These are phyloP conservation scores for Sarcophaga bullata DNA, from an alignment of 1,140 invertebrate species.

Conservation along the genomic window DNA sequence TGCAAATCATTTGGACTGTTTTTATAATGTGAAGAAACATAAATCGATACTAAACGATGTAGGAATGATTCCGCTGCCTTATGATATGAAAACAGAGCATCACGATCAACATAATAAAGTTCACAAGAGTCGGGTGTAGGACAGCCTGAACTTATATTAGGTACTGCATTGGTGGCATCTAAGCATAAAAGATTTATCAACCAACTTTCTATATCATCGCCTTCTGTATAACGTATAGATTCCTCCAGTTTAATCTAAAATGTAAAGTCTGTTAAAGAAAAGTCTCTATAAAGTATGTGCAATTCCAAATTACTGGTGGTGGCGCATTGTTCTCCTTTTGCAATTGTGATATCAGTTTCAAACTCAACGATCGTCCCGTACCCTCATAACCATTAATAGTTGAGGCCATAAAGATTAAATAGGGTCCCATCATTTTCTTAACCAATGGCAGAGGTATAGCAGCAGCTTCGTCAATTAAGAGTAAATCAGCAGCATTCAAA, in stretches of 20 bases:
- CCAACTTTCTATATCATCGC: slow-evolving; percentile 93
- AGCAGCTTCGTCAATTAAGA: slow-evolving; percentile 98
- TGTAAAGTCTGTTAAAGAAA: slow-evolving; percentile 36
- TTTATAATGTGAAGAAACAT: slow-evolving; percentile 98
- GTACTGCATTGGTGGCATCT: slow-evolving; percentile 76
- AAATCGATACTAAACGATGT: slow-evolving; percentile 90
- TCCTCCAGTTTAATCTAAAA: slow-evolving; percentile 83
- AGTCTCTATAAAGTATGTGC: not conserved
- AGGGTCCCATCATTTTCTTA: slow-evolving; percentile 89
- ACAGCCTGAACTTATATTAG: slow-evolving; percentile 77
- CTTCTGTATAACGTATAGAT: slow-evolving; percentile 92
- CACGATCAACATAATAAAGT: slow-evolving; percentile 90
- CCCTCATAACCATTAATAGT: slow-evolving; percentile 99
- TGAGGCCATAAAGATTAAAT: slow-evolving; percentile 95
- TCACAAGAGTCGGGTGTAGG: slow-evolving; percentile 91
- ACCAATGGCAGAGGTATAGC: slow-evolving; percentile 97
- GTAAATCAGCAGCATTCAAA: slow-evolving; percentile 91
- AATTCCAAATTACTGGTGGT: slow-evolving; percentile 63
- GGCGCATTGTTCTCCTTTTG: slow-evolving; percentile 70
- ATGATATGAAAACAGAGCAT: slow-evolving; percentile 97
- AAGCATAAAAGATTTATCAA: slow-evolving; percentile 91
- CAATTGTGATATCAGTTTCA: slow-evolving; percentile 95
- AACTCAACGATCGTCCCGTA: slow-evolving; percentile 93
- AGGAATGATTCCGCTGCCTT: slow-evolving; percentile 95
- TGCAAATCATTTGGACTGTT: slow-evolving; percentile 99